Evolutionary conservation across 2,113 vertebrate species (phyloP).

Genomic region (Chaetorhynchus papuensis): DNA sequence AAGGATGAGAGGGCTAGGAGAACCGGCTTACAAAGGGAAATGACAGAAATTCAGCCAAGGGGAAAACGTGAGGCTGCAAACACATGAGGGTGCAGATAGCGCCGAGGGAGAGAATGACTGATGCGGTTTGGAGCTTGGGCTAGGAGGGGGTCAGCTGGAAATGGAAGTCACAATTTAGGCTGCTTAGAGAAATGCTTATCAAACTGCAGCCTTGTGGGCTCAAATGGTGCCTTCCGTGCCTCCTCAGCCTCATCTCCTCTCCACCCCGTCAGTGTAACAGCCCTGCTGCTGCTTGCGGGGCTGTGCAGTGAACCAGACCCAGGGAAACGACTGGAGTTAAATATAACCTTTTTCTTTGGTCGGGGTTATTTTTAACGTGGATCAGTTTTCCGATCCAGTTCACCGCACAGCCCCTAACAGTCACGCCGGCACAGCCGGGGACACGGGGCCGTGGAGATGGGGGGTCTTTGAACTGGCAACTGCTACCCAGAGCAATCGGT

Average conservation of each 20-base stretch:
- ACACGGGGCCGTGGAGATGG: background rate
- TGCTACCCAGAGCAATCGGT: background rate
- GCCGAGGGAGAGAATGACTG: background rate
- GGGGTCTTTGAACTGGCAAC: slow-evolving; percentile 18
- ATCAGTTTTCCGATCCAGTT: slow-evolving; percentile 32
- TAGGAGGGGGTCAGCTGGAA: slow-evolving; percentile 34
- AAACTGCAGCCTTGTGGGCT: background rate
- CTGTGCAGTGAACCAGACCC: slow-evolving; percentile 55
- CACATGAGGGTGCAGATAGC: slow-evolving; percentile 36
- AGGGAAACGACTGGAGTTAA: slow-evolving; percentile 40
- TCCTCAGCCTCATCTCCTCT: slow-evolving; percentile 23
- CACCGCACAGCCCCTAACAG: background rate
- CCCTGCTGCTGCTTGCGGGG: background rate
- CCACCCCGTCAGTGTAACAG: background rate
- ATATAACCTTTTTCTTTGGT: slow-evolving; percentile 57
- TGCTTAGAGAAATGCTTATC: background rate
- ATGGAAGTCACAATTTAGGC: slow-evolving; percentile 1
- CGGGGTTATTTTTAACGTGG: slow-evolving; percentile 11
- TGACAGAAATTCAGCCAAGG: slow-evolving; percentile 63
- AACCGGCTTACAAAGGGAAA: slow-evolving; percentile 57
- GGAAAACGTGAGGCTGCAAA: slow-evolving; percentile 58
- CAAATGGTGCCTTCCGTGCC: fast-evolving
- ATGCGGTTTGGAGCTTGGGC: background rate
- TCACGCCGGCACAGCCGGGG: background rate
- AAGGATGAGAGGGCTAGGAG: slow-evolving; percentile 57